Conservation (phyloP, 2,888 invertebrate genomes). For the Tenthredo amoena region DNA sequence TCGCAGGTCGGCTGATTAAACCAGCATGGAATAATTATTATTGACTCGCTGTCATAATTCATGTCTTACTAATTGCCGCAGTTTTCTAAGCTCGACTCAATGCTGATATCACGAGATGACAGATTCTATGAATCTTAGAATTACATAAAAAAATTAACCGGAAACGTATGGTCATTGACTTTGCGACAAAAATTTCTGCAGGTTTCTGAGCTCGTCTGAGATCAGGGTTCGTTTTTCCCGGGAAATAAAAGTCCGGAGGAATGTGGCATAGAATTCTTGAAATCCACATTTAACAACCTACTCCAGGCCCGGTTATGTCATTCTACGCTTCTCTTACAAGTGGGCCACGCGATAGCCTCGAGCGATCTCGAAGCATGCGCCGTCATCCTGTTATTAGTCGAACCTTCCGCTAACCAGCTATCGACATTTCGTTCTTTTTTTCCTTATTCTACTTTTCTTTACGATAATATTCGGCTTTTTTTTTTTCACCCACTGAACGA, state of each 20-base stretch:
- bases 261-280: slow-evolving; percentile 27
- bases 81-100: not conserved
- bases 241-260: not conserved
- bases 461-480: slow-evolving; percentile 46
- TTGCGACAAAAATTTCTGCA: not conserved
- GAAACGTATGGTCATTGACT: not conserved
- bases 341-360: slow-evolving; percentile 62
- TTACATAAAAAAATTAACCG: not conserved
- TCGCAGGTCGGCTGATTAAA: slow-evolving; percentile 18
- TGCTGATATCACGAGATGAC: not conserved
- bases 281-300: not conserved
- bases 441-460: slow-evolving; percentile 53
- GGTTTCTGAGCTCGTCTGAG: not conserved
- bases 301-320: slow-evolving; percentile 64
- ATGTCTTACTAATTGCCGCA: not conserved
- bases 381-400: slow-evolving; percentile 54
- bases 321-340: slow-evolving; percentile 59
- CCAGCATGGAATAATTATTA: not conserved
- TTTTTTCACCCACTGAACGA: not conserved
- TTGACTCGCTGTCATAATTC: slow-evolving; percentile 22
- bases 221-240: not conserved
- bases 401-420: slow-evolving; percentile 44
- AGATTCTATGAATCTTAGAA: not conserved
- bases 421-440: slow-evolving; percentile 41
- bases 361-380: slow-evolving; percentile 44